Evolutionary conservation across 1,140 invertebrate species (phyloP).

Genomic region (Diploscapter pachys): DNA sequence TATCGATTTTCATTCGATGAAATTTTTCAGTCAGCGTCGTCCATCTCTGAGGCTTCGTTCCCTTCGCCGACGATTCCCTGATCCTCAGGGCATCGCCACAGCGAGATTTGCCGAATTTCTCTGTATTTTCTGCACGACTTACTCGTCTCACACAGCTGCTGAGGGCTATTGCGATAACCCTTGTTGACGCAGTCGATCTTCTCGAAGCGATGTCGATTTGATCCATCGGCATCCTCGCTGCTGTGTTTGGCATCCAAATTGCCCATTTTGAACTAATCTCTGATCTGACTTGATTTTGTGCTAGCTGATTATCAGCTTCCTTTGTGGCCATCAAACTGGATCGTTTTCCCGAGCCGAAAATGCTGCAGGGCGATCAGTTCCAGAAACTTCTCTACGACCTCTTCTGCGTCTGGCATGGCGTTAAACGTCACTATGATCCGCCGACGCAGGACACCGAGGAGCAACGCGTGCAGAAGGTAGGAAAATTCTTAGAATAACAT

Average conservation of each 20-base stretch:
- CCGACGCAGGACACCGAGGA: conserved; percentile 54
- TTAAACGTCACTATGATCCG: conserved; percentile 57
- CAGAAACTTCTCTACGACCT: conserved; percentile 56
- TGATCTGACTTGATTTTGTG: background rate
- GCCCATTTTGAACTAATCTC: background rate
- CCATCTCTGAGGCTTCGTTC: no score
- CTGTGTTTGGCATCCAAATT: background rate
- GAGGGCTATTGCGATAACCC: no score
- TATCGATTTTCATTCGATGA: no score
- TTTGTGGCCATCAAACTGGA: background rate
- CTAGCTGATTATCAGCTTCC: conserved; percentile 5
- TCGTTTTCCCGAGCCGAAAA: conserved; percentile 13
- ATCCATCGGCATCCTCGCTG: background rate
- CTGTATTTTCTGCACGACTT: no score
- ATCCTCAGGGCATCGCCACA: no score
- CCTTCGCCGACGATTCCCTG: no score
- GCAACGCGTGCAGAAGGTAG: conserved; percentile 53
- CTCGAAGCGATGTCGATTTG: no score
- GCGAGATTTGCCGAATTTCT: no score
- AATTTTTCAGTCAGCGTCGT: no score
- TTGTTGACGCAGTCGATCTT: no score
- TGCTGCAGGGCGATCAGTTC: conserved; percentile 54
- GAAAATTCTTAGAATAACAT: background rate
- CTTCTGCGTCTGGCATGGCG: conserved; percentile 59
- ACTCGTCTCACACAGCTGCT: no score